A percentile compares a stretch with the other conserved stretches of the same genome.
Evolutionary conservation across 2,888 invertebrate genomes (phyloP).

Genomic region (Homarus gammarus): DNA sequence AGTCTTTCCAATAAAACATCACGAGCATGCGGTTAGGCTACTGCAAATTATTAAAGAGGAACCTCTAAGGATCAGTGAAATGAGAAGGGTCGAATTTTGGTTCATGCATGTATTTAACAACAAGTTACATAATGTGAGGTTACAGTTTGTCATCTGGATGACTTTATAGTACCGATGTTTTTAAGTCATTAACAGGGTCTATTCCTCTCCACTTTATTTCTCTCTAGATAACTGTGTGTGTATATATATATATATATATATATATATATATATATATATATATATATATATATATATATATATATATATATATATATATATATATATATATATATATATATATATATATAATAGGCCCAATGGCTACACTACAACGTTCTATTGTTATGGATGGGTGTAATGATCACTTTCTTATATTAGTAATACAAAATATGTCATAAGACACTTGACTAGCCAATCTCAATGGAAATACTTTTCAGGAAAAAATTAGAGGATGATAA

Average conservation of each 20-base stretch:
- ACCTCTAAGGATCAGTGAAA: slow-evolving; percentile 59
- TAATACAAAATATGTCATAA: slow-evolving; percentile 4
- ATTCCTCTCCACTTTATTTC: neutral
- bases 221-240: neutral
- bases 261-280: neutral
- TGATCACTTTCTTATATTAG: slow-evolving; percentile 23
- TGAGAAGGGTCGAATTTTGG: slow-evolving; percentile 55
- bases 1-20: neutral
- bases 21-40: slow-evolving; percentile 57
- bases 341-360: slow-evolving; percentile 10
- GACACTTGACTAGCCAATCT: slow-evolving; percentile 24
- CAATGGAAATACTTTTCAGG: neutral
- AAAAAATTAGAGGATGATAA: slow-evolving; percentile 7
- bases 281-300: neutral
- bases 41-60: slow-evolving; percentile 36
- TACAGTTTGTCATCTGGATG: slow-evolving; percentile 24
- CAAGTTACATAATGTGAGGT: slow-evolving; percentile 40
- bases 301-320: neutral
- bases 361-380: slow-evolving; percentile 7
- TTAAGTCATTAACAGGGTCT: slow-evolving; percentile 1
- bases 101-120: slow-evolving; percentile 71
- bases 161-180: slow-evolving; percentile 14
- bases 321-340: slow-evolving; percentile 26
- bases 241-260: neutral
- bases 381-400: slow-evolving; percentile 4